These are phyloP conservation scores for Furcula furcula DNA, from an alignment of 2,888 invertebrate species.

Conservation along the genomic window DNA sequence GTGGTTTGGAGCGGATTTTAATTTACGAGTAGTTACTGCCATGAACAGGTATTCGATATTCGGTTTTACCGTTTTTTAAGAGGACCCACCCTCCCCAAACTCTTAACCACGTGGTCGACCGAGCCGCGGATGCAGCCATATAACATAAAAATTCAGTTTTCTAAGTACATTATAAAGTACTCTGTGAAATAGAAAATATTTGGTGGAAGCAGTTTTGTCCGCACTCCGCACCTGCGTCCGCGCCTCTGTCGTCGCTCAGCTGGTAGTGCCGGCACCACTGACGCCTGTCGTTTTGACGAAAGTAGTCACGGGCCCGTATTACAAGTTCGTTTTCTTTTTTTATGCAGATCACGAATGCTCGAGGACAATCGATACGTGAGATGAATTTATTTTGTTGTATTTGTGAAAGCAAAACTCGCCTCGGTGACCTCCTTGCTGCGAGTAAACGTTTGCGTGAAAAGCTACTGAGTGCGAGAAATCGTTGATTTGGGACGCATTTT, in stretches of 20 bases:
- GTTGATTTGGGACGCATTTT: conserved; percentile 67
- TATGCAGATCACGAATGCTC: conserved; percentile 69
- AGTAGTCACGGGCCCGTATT: conserved; percentile 61
- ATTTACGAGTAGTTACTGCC: no score
- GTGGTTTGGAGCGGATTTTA: no score
- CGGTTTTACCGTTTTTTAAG: no score
- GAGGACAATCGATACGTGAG: conserved; percentile 81
- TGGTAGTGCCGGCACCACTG: conserved; percentile 14
- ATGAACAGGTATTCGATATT: no score
- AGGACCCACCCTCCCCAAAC: no score
- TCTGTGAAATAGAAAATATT: background rate
- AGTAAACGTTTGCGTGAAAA: conserved; percentile 72
- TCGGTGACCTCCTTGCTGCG: conserved; percentile 73
- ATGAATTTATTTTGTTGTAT: conserved; percentile 80
- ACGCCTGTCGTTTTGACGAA: conserved; percentile 45
- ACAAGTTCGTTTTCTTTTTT: conserved; percentile 79
- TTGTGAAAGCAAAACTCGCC: conserved; percentile 79
- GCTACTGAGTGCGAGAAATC: conserved; percentile 68
- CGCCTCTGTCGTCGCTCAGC: conserved; percentile 10
- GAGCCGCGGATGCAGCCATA: no score
- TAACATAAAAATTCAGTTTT: background rate
- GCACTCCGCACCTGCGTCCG: background rate
- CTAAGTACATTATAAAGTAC: background rate
- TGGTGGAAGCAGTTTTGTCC: background rate
- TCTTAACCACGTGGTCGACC: no score